Percentiles rank a stretch among this genome's conserved stretches.
Conservation (phyloP, 2,797 vertebrate species). For the Thripadectes ignobilis region DNA sequence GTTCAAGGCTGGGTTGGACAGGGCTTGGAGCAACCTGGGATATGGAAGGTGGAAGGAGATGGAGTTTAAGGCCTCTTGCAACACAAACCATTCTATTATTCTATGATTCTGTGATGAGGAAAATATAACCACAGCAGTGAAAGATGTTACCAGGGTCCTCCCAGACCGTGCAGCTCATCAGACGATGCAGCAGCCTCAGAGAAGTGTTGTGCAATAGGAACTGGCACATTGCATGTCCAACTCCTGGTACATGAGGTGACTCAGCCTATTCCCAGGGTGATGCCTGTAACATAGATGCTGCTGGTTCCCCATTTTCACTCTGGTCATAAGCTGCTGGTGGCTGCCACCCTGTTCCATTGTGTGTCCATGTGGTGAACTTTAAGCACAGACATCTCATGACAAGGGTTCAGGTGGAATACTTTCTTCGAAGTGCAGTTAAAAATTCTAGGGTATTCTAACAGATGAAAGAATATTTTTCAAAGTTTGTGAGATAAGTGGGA, state of each 20-base stretch:
- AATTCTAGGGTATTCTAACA: not conserved
- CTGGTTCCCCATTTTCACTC: accelerated
- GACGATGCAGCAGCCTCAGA: not conserved
- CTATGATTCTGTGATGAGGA: not conserved
- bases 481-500: not conserved
- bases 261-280: not conserved
- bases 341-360: not conserved
- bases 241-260: not conserved
- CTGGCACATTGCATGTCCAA: not conserved
- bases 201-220: not conserved
- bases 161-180: not conserved
- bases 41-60: too few species aligned
- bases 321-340: not conserved
- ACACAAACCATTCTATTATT: not conserved
- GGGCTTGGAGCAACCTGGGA: not conserved
- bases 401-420: not conserved
- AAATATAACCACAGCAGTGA: not conserved
- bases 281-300: not conserved
- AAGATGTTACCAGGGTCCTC: not conserved
- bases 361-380: not conserved
- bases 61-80: not conserved
- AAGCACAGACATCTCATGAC: accelerated
- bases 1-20: not conserved
- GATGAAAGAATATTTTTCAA: not conserved
- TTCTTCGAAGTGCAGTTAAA: not conserved